A percentile compares a stretch with the other conserved stretches of the same genome.
These are phyloP conservation scores for Polia nebulosa DNA, from an alignment of 2,888 invertebrate genomes.

Conservation along the genomic window DNA sequence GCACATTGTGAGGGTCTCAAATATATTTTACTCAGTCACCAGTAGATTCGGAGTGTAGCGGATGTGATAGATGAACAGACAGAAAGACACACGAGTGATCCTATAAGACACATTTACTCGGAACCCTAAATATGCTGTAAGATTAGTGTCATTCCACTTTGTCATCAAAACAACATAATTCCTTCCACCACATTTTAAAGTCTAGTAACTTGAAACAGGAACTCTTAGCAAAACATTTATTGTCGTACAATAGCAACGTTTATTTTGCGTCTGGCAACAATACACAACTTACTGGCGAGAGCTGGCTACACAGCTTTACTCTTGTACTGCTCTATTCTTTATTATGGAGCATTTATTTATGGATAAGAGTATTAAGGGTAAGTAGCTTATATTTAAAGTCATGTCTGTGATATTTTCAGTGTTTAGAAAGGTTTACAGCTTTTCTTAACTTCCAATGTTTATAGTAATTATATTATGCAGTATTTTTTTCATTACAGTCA, in stretches of 20 bases:
- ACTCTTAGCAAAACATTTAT: conserved; percentile 47
- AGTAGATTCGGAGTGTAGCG: too few species aligned
- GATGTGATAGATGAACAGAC: too few species aligned
- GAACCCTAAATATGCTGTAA: background rate
- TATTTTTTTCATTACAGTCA: too few species aligned
- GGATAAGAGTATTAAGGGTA: conserved; percentile 21
- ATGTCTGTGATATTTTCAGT: conserved; percentile 2
- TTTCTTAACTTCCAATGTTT: too few species aligned
- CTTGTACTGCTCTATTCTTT: conserved; percentile 15
- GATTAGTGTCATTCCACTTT: background rate
- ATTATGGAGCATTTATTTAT: conserved; percentile 39
- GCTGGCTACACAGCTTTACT: conserved; percentile 50
- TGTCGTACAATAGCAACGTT: conserved; percentile 47
- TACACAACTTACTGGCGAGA: conserved; percentile 40
- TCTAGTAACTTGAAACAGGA: conserved; percentile 28
- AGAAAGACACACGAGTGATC: too few species aligned
- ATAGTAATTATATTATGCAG: too few species aligned
- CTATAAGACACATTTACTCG: too few species aligned
- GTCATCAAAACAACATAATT: background rate
- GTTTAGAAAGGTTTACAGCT: background rate
- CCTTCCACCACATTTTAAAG: conserved; percentile 20
- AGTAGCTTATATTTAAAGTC: conserved; percentile 15
- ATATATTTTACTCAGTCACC: too few species aligned
- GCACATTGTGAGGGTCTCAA: too few species aligned
- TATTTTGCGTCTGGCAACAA: conserved; percentile 57